A percentile compares a stretch with the other conserved stretches of the same genome.
These are phyloP conservation scores for Poliocrania exsul DNA, from an alignment of 2,797 vertebrate species.

Conservation along the genomic window DNA sequence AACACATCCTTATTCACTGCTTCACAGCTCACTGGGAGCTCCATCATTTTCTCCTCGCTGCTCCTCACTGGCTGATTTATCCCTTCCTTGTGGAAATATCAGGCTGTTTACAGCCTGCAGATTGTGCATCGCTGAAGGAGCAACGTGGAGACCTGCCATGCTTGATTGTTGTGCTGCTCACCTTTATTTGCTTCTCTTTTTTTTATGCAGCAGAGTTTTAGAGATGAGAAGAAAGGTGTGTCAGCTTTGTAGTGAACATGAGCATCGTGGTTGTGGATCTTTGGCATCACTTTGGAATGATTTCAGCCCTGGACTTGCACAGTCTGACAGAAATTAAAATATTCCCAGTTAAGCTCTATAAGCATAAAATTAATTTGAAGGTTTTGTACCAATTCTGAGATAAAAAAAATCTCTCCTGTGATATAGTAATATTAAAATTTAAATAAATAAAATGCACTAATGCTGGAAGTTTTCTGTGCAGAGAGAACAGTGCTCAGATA, in stretches of 20 bases:
- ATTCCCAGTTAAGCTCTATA: neutral
- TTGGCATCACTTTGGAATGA: neutral
- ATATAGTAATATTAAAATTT: neutral
- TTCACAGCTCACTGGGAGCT: constrained; percentile 60
- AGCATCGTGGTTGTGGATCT: neutral
- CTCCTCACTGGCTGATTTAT: constrained; percentile 73
- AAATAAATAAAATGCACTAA: neutral
- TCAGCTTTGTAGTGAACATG: neutral
- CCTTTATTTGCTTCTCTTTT: neutral
- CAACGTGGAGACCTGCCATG: neutral
- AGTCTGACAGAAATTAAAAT: neutral
- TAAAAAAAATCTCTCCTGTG: neutral
- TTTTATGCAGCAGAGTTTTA: neutral
- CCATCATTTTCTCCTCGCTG: constrained; percentile 70
- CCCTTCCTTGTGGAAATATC: constrained; percentile 57
- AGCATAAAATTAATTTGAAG: neutral
- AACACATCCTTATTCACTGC: constrained; percentile 72
- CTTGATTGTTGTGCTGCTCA: constrained; percentile 16
- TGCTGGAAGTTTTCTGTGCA: neutral
- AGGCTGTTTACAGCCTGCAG: constrained; percentile 66
- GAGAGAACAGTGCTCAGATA: neutral
- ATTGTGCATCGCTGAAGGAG: constrained; percentile 45
- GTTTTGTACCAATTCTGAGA: neutral
- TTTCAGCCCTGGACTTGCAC: neutral
- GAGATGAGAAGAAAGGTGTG: neutral